These are phyloP conservation scores for Clarias platycephalus DNA, from an alignment of 2,797 vertebrate species.

Conservation along the genomic window DNA sequence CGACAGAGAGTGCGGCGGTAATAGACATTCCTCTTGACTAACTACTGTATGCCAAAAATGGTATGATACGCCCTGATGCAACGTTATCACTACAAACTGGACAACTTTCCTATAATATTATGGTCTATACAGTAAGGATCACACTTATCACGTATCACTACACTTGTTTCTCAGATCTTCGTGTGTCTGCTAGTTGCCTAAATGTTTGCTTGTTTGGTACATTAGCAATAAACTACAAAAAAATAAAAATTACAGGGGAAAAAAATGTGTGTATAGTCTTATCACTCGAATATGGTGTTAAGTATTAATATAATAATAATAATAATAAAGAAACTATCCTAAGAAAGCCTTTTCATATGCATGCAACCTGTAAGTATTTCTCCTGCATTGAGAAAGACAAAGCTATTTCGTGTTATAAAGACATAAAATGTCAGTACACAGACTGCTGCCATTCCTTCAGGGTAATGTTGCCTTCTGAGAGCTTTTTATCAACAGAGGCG, in stretches of 20 bases:
- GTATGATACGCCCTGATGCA: not conserved
- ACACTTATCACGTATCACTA: no score
- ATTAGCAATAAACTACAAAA: not conserved
- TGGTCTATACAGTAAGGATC: not conserved
- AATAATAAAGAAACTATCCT: not conserved
- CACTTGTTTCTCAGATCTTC: no score
- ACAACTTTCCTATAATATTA: not conserved
- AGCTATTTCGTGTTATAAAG: not conserved
- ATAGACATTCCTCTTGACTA: no score
- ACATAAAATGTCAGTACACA: not conserved
- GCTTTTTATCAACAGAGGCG: conserved; percentile 13
- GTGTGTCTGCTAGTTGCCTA: not conserved
- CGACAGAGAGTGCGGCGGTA: no score
- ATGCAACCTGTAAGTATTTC: not conserved
- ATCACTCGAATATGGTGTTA: not conserved
- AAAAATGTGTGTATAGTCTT: not conserved
- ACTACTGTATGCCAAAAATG: no score
- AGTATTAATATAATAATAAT: not conserved
- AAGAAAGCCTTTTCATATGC: no score
- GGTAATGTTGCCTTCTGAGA: conserved; percentile 23
- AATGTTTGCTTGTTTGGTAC: not conserved
- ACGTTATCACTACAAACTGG: not conserved
- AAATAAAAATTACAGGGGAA: not conserved
- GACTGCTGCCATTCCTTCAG: not conserved
- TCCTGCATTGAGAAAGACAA: not conserved